phyloP scores from a whole-genome alignment of 2,888 invertebrate genomes.

The Phrixothrix hirtus region DNA sequence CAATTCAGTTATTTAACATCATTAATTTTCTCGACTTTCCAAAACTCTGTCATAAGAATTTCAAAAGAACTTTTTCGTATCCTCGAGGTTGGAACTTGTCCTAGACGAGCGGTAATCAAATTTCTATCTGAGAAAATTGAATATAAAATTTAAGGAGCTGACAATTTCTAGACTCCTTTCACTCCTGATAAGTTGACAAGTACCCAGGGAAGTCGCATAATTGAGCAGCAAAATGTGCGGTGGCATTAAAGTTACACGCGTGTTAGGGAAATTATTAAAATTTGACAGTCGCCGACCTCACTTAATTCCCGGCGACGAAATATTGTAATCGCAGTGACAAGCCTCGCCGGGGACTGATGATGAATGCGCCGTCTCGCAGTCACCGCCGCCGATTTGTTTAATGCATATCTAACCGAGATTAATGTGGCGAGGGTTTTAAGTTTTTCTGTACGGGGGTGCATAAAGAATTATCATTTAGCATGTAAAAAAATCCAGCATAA shows the following conservation, averaged over 20 bases:
- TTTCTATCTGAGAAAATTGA: slow-evolving; percentile 54
- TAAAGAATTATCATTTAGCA: slow-evolving; percentile 37
- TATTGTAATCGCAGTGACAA: slow-evolving; percentile 38
- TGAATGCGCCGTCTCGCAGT: slow-evolving; percentile 41
- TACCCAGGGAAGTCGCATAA: slow-evolving; percentile 52
- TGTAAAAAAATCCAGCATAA: slow-evolving; percentile 34
- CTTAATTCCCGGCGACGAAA: slow-evolving; percentile 37
- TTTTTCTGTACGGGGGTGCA: slow-evolving; percentile 40
- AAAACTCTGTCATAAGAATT: slow-evolving; percentile 40
- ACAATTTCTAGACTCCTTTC: slow-evolving; percentile 46
- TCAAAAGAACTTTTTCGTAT: slow-evolving; percentile 39
- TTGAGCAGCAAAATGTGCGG: slow-evolving; percentile 50
- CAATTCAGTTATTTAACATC: slow-evolving; percentile 36
- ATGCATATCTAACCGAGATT: slow-evolving; percentile 54
- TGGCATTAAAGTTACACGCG: slow-evolving; percentile 47
- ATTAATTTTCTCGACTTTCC: slow-evolving; percentile 38
- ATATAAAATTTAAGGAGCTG: slow-evolving; percentile 56
- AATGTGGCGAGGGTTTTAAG: slow-evolving; percentile 46
- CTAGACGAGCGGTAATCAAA: slow-evolving; percentile 50
- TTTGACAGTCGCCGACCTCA: slow-evolving; percentile 45
- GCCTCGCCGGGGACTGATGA: slow-evolving; percentile 33
- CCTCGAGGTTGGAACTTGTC: slow-evolving; percentile 42
- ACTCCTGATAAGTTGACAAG: slow-evolving; percentile 53
- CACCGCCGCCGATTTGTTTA: slow-evolving; percentile 51
- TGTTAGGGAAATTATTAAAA: slow-evolving; percentile 50